phyloP scores from a whole-genome alignment of 1,140 invertebrate genomes.

The Drosophila tsacasi region DNA sequence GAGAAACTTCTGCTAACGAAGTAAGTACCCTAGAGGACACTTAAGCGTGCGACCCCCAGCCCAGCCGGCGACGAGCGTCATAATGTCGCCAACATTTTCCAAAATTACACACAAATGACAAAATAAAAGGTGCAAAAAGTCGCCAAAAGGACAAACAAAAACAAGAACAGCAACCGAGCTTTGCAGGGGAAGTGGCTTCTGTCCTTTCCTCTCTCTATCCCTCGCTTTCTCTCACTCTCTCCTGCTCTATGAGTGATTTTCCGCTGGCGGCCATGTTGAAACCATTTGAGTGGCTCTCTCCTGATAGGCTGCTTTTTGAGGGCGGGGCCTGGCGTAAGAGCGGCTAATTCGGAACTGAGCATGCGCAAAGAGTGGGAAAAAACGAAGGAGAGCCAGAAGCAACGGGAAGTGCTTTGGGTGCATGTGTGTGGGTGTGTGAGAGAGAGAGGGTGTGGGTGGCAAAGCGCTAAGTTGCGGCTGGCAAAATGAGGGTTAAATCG shows the following conservation, averaged over 20 bases:
- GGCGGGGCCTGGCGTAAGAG: conserved; percentile 54
- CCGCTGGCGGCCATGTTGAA: conserved; percentile 79
- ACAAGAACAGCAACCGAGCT: conserved; percentile 4
- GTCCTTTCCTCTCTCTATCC: background rate
- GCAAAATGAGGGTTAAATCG: conserved; percentile 82
- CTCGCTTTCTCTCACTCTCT: background rate
- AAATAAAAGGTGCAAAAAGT: conserved; percentile 83
- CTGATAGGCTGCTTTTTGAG: conserved; percentile 56
- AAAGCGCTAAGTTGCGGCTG: conserved; percentile 52
- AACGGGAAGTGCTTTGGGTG: background rate
- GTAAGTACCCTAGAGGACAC: conserved; percentile 84
- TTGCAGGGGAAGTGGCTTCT: conserved; percentile 30
- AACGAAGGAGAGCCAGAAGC: background rate
- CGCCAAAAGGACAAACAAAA: conserved; percentile 56
- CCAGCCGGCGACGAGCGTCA: conserved; percentile 55
- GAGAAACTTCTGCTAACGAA: conserved; percentile 84
- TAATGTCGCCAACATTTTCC: conserved; percentile 83
- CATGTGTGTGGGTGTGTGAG: background rate
- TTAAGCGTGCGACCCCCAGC: conserved; percentile 79
- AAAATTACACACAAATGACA: conserved; percentile 81
- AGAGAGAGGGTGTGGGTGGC: conserved; percentile 3
- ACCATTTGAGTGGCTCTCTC: conserved; percentile 41
- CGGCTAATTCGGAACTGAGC: background rate
- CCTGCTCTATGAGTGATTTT: conserved; percentile 35
- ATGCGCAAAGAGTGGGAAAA: conserved; percentile 39